phyloP scores from a whole-genome alignment of 2,888 invertebrate species.

The Melangyna quadrimaculata region DNA sequence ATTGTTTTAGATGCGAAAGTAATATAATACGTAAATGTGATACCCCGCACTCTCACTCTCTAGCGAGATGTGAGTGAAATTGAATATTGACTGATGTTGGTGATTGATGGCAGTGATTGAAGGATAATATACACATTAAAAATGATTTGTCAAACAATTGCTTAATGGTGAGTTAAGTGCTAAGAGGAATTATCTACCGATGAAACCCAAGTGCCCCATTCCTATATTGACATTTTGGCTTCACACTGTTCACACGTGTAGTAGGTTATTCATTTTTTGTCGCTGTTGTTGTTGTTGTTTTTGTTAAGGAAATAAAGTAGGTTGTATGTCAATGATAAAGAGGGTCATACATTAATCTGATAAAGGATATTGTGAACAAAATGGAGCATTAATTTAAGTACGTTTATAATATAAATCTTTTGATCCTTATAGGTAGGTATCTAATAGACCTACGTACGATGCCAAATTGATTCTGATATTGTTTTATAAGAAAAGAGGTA shows the following conservation, averaged over 20 bases:
- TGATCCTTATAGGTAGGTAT: too few species aligned
- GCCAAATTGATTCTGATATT: not conserved
- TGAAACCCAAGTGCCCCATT: not conserved
- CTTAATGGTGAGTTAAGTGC: constrained; percentile 35
- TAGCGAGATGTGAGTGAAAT: constrained; percentile 31
- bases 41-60: not conserved
- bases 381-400: constrained; percentile 6
- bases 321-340: not conserved
- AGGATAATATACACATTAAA: constrained; percentile 38
- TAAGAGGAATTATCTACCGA: constrained; percentile 11
- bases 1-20: constrained; percentile 65
- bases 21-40: constrained; percentile 47
- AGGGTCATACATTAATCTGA: constrained; percentile 28
- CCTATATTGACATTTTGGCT: not conserved
- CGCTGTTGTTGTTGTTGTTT: too few species aligned
- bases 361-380: not conserved
- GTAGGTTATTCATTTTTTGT: too few species aligned
- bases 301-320: not conserved
- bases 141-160: constrained; percentile 23
- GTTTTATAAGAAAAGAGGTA: too few species aligned
- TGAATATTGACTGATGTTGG: constrained; percentile 49
- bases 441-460: too few species aligned
- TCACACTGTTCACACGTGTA: not conserved
- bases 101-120: constrained; percentile 48
- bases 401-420: not conserved